Conservation (phyloP, 1,140 invertebrate species). For the Odontomachus brunneus region DNA sequence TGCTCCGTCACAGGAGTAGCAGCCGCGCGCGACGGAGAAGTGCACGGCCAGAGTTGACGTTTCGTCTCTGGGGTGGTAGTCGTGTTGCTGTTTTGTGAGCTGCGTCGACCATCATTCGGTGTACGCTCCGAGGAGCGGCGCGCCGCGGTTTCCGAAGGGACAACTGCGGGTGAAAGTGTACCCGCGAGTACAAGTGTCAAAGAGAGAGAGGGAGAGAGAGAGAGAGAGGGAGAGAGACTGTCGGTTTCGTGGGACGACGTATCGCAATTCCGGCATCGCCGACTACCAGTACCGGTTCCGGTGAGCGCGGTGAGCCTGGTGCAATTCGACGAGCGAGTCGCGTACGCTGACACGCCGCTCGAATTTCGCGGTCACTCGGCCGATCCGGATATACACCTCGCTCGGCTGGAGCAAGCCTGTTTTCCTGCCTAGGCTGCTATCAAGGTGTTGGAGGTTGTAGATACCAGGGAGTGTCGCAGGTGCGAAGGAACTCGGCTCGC, state of each 20-base stretch:
- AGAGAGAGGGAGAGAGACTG: slow-evolving; percentile 16
- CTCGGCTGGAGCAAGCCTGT: neutral
- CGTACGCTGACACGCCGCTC: slow-evolving; percentile 35
- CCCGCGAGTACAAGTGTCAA: neutral
- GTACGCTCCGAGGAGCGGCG: slow-evolving; percentile 1
- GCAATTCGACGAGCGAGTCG: slow-evolving; percentile 27
- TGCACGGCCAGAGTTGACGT: neutral
- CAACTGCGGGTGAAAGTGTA: slow-evolving; percentile 38
- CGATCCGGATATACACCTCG: slow-evolving; percentile 23
- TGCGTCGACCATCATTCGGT: slow-evolving; percentile 45
- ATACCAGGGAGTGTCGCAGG: slow-evolving; percentile 50
- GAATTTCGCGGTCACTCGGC: slow-evolving; percentile 38
- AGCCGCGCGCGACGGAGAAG: neutral
- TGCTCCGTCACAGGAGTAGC: neutral
- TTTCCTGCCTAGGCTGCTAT: slow-evolving; percentile 10
- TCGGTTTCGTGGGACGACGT: neutral
- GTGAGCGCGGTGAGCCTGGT: slow-evolving; percentile 6
- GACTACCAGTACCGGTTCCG: neutral
- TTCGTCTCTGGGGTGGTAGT: neutral
- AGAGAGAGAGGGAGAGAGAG: neutral
- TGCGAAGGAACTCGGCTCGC: slow-evolving; percentile 28
- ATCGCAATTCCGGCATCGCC: slow-evolving; percentile 10
- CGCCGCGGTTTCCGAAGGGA: slow-evolving; percentile 4
- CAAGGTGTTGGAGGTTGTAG: slow-evolving; percentile 25
- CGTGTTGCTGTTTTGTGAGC: slow-evolving; percentile 22